These are phyloP conservation scores for Anthoptus insignis DNA, from an alignment of 2,888 invertebrate species.

Conservation along the genomic window DNA sequence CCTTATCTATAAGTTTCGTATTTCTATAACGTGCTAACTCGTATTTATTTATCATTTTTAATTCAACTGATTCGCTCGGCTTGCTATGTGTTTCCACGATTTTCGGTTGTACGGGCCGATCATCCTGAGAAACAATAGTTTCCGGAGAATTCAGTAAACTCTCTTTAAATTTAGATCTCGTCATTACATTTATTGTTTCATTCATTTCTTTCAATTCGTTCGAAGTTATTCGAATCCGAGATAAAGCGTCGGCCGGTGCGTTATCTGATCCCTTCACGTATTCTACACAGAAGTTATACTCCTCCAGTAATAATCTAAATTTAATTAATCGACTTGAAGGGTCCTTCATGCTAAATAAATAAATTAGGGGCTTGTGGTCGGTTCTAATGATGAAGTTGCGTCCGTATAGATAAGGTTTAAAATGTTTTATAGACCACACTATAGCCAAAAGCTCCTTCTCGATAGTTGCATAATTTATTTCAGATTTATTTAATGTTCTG, in stretches of 20 bases:
- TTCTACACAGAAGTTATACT: not conserved
- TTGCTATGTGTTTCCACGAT: not conserved
- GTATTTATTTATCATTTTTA: not conserved
- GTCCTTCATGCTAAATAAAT: not conserved
- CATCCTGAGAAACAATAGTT: not conserved
- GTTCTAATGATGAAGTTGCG: not conserved
- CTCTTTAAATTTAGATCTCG: not conserved
- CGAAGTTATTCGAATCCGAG: not conserved
- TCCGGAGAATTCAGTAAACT: not conserved
- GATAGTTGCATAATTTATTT: not conserved
- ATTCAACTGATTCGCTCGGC: not conserved
- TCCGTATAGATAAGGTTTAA: not conserved
- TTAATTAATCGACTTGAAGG: not conserved
- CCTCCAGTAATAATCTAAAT: not conserved
- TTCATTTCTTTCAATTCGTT: constrained; percentile 5
- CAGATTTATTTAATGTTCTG: not conserved
- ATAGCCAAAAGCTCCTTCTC: not conserved
- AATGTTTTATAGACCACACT: not conserved
- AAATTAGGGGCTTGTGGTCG: not conserved
- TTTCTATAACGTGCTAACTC: not conserved
- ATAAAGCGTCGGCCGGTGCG: not conserved
- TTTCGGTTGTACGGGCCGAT: not conserved
- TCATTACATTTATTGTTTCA: not conserved
- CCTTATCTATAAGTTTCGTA: not conserved
- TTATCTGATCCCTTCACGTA: not conserved